phyloP scores from a whole-genome alignment of 2,797 vertebrate species.

The Catamblyrhynchus diadema region DNA sequence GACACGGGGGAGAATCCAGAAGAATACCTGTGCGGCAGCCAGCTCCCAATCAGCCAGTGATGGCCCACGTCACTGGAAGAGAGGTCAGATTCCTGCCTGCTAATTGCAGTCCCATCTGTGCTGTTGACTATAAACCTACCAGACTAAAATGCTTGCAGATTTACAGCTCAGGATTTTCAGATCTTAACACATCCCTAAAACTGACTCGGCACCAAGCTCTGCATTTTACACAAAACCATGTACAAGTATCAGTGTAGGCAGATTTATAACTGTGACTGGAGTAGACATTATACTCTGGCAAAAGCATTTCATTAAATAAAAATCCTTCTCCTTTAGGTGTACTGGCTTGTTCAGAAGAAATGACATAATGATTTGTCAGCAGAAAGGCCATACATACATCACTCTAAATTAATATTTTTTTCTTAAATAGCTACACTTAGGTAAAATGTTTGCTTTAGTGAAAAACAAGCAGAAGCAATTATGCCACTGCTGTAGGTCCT shows the following conservation, averaged over 20 bases:
- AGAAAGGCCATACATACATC: not conserved
- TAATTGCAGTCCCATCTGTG: not conserved
- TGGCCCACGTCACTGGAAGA: conserved; percentile 83
- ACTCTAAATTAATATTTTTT: not conserved
- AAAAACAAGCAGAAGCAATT: not conserved
- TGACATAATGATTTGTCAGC: not conserved
- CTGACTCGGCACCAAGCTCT: not conserved
- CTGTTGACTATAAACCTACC: not conserved
- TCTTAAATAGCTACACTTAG: not conserved
- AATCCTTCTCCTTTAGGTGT: not conserved
- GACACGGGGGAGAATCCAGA: conserved; percentile 66
- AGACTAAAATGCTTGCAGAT: not conserved
- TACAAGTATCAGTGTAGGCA: not conserved
- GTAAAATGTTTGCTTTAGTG: not conserved
- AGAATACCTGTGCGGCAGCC: conserved; percentile 74
- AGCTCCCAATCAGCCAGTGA: conserved; percentile 78
- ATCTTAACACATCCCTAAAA: not conserved
- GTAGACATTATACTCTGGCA: not conserved
- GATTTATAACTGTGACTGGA: not conserved
- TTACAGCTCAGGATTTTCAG: not conserved
- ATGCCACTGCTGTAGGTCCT: not conserved
- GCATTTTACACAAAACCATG: not conserved
- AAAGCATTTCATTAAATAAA: not conserved
- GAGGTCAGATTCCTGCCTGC: conserved; percentile 79
- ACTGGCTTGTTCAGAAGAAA: not conserved